These are phyloP conservation scores for Piezodorus guildinii DNA, from an alignment of 1,140 invertebrate genomes.

Conservation along the genomic window DNA sequence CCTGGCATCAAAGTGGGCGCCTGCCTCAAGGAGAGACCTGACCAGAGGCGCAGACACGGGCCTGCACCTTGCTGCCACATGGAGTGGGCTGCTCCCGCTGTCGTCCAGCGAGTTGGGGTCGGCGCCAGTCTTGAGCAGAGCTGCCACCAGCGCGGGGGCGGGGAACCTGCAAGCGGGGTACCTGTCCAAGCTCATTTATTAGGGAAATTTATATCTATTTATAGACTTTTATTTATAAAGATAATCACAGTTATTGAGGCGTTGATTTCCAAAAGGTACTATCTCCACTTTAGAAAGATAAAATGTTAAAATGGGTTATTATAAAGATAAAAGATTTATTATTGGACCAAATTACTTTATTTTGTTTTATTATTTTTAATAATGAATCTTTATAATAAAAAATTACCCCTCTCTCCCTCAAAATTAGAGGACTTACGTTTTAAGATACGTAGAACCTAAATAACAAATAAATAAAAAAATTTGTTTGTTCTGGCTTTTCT, in stretches of 20 bases:
- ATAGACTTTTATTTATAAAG: neutral
- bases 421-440: too few relatives aligned
- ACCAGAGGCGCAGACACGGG: slow-evolving; percentile 54
- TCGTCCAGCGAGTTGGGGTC: slow-evolving; percentile 61
- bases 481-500: too few relatives aligned
- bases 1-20: slow-evolving; percentile 77
- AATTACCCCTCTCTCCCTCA: too few relatives aligned
- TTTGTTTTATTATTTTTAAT: too few relatives aligned
- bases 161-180: slow-evolving; percentile 60
- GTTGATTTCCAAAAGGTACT: too few relatives aligned
- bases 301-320: too few relatives aligned
- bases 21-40: slow-evolving; percentile 54
- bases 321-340: too few relatives aligned
- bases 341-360: too few relatives aligned
- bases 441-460: too few relatives aligned
- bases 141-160: slow-evolving; percentile 54
- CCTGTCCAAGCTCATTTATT: slow-evolving; percentile 28
- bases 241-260: neutral
- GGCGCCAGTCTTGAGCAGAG: slow-evolving; percentile 72
- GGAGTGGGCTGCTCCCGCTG: slow-evolving; percentile 70
- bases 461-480: too few relatives aligned
- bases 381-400: too few relatives aligned
- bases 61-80: slow-evolving; percentile 43
- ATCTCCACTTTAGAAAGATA: too few relatives aligned
- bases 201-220: neutral